These are phyloP conservation scores for Drosophila saltans DNA, from an alignment of 1,140 invertebrate species.

Conservation along the genomic window DNA sequence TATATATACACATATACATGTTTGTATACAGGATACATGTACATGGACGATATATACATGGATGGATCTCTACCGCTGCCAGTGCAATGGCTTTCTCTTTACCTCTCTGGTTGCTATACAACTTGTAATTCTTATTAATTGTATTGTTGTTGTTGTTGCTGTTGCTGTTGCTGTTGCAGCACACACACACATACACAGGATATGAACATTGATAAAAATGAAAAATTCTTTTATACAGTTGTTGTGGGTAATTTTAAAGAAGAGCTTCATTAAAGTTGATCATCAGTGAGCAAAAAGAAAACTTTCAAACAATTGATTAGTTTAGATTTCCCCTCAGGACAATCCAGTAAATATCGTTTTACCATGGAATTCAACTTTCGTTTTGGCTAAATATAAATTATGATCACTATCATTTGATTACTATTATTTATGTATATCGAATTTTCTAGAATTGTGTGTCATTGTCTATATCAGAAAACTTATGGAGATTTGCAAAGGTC, in stretches of 20 bases:
- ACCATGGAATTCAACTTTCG: too few species aligned
- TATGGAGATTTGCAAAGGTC: too few species aligned
- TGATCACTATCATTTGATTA: too few species aligned
- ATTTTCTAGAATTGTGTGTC: too few species aligned
- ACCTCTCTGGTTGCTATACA: conserved; percentile 42
- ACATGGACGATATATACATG: not conserved
- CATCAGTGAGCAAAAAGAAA: not conserved
- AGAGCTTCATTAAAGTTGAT: conserved; percentile 2
- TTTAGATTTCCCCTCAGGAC: too few species aligned
- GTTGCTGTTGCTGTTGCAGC: conserved; percentile 38
- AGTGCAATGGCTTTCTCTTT: not conserved
- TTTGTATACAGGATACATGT: conserved; percentile 17
- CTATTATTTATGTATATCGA: too few species aligned
- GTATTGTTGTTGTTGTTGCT: conserved; percentile 53
- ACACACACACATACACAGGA: not conserved
- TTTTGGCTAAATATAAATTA: too few species aligned
- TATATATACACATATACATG: not conserved
- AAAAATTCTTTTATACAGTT: conserved; percentile 1
- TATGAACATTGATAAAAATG: not conserved
- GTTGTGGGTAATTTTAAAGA: conserved; percentile 4
- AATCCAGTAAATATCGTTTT: too few species aligned
- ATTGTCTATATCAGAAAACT: too few species aligned
- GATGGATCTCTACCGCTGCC: too few species aligned
- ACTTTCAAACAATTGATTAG: too few species aligned
- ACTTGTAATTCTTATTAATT: conserved; percentile 83